These are phyloP conservation scores for Aptenodytes forsteri DNA, from an alignment of 2,113 vertebrate genomes.

Conservation along the genomic window DNA sequence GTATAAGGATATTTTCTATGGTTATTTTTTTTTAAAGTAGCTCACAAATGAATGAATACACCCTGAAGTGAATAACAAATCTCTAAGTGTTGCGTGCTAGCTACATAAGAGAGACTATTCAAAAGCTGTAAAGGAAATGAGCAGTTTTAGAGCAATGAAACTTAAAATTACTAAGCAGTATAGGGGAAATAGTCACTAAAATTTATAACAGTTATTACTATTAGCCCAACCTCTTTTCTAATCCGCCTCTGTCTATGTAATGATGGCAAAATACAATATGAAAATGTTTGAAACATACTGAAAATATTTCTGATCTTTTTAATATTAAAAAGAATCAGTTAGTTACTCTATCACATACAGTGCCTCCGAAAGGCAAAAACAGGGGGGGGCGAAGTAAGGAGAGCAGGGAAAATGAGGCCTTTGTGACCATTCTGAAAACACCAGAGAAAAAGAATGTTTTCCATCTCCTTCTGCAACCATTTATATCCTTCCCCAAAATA, in stretches of 20 bases:
- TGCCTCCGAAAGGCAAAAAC: not conserved
- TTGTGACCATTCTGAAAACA: not conserved
- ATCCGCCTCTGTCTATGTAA: not conserved
- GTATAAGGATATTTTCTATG: not conserved
- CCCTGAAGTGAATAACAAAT: not conserved
- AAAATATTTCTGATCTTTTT: not conserved
- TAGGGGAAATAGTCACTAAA: not conserved
- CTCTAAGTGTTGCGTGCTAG: not conserved
- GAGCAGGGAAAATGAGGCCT: not conserved
- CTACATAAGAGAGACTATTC: not conserved
- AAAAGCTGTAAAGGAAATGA: not conserved
- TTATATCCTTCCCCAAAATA: not conserved
- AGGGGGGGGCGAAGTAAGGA: rapidly evolving
- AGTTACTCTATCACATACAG: not conserved
- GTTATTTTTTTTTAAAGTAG: not conserved
- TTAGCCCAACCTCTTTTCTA: not conserved
- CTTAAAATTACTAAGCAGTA: not conserved
- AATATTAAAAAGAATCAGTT: not conserved
- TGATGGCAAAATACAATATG: not conserved
- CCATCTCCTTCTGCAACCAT: not conserved
- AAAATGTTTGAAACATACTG: not conserved
- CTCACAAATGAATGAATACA: not conserved
- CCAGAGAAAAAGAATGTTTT: not conserved
- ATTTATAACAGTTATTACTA: not conserved
- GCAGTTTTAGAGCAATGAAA: not conserved